Conservation (phyloP, 2,113 vertebrate species). For the Xerus inauris region DNA sequence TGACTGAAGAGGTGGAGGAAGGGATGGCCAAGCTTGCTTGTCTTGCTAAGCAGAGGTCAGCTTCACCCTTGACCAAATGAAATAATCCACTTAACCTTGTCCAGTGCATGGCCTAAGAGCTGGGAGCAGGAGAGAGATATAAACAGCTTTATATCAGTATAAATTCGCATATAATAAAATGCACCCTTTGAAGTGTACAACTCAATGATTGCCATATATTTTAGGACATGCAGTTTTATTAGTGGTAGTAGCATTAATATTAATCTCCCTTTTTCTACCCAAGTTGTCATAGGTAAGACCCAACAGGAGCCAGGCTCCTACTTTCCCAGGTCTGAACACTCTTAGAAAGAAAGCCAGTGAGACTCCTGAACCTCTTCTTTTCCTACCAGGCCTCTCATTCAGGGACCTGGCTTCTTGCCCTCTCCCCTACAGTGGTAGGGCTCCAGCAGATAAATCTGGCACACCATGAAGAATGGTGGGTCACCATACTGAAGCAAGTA, state of each 20-base stretch:
- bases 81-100: background rate
- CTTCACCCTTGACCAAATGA: background rate
- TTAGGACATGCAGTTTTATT: background rate
- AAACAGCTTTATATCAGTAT: background rate
- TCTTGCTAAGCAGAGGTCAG: background rate
- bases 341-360: background rate
- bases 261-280: background rate
- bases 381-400: background rate
- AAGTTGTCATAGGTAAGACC: background rate
- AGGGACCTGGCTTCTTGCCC: background rate
- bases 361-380: background rate
- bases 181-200: background rate
- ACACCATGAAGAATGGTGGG: background rate
- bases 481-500: background rate
- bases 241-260: background rate
- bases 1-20: background rate
- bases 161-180: background rate
- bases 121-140: background rate
- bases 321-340: background rate
- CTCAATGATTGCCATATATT: background rate
- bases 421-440: too few species aligned
- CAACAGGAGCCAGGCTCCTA: fast-evolving
- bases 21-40: background rate
- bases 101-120: background rate
- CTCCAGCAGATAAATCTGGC: background rate